Conservation (phyloP, 92 coral and sea anemone genomes). For the Diadumene lineata region DNA sequence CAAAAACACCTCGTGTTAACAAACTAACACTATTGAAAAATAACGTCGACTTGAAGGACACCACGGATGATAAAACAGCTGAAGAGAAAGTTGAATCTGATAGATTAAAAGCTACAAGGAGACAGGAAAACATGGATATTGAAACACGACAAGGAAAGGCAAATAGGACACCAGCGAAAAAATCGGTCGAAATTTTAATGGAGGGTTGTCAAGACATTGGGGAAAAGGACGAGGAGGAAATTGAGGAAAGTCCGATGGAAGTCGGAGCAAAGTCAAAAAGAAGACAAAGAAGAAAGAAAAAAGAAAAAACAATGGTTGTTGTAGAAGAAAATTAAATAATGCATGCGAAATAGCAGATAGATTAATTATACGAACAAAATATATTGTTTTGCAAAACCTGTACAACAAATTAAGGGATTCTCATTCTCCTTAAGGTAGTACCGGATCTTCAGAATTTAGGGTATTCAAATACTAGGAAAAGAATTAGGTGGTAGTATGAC, state of each 20-base stretch:
- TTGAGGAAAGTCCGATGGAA: neutral
- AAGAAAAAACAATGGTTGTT: constrained; percentile 9
- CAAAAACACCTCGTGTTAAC: constrained; percentile 70
- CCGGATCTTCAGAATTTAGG: no score
- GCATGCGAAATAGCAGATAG: neutral
- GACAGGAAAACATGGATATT: constrained; percentile 8
- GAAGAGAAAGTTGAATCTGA: constrained; percentile 26
- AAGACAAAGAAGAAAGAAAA: constrained; percentile 13
- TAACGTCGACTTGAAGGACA: constrained; percentile 62
- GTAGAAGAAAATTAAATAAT: constrained; percentile 1
- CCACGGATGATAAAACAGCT: constrained; percentile 42
- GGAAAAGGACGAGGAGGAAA: neutral
- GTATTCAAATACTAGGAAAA: no score
- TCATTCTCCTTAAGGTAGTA: no score
- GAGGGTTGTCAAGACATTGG: neutral
- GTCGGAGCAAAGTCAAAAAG: constrained; percentile 25
- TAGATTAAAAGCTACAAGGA: constrained; percentile 44
- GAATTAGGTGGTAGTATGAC: no score
- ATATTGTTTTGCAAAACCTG: no score
- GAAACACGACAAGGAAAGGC: constrained; percentile 21
- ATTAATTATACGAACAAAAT: neutral
- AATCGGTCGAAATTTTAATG: neutral
- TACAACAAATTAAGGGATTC: no score
- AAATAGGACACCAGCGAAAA: neutral
- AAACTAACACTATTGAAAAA: constrained; percentile 74